Evolutionary conservation across 2,888 invertebrate species (phyloP).

Genomic region (Campoplex capitator): DNA sequence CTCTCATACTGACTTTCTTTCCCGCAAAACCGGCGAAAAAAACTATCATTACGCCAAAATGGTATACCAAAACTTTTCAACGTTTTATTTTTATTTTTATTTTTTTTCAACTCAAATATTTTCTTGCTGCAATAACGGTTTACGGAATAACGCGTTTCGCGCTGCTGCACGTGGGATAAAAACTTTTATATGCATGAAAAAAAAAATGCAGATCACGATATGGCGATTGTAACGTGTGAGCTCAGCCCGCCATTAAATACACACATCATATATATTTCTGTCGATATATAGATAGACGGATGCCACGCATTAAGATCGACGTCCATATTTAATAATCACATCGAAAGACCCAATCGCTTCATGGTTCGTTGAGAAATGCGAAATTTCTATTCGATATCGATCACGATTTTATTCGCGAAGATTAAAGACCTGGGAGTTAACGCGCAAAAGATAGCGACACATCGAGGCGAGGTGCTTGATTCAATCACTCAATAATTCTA

Average conservation of each 20-base stretch:
- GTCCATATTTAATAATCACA: constrained; percentile 48
- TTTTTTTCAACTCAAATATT: constrained; percentile 61
- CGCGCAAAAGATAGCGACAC: not conserved
- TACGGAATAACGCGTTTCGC: constrained; percentile 36
- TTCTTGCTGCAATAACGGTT: constrained; percentile 40
- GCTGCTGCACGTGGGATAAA: constrained; percentile 1
- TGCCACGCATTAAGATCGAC: not conserved
- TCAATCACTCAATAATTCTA: not conserved
- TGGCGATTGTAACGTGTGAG: constrained; percentile 15
- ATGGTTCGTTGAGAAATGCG: constrained; percentile 40
- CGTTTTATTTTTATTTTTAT: constrained; percentile 33
- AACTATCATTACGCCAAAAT: constrained; percentile 81
- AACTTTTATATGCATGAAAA: not conserved
- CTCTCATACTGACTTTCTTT: constrained; percentile 17
- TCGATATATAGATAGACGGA: not conserved
- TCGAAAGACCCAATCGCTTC: constrained; percentile 27
- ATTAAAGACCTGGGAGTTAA: constrained; percentile 10
- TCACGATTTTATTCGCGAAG: constrained; percentile 34
- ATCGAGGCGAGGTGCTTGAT: not conserved
- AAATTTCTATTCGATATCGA: constrained; percentile 31
- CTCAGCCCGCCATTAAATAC: constrained; percentile 33
- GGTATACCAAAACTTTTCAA: constrained; percentile 69
- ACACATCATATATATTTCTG: not conserved
- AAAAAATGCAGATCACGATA: constrained; percentile 36
- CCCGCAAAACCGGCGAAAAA: constrained; percentile 70